A percentile compares a stretch with the other conserved stretches of the same genome.
phyloP scores from a whole-genome alignment of 92 coral and sea anemone genomes.

The Zoanthus gigantus region DNA sequence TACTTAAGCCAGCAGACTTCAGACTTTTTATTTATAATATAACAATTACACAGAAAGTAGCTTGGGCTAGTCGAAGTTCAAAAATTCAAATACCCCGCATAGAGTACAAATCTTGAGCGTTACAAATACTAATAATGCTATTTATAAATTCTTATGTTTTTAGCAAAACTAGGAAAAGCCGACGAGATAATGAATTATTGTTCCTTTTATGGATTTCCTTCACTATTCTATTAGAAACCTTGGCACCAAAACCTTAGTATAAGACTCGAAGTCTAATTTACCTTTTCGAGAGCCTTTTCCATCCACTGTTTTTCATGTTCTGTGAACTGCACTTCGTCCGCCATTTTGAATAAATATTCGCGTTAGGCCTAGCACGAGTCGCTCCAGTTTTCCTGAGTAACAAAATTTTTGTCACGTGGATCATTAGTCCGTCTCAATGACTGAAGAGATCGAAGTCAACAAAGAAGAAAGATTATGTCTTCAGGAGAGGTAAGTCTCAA shows the following conservation, averaged over 20 bases:
- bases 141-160: too few species aligned
- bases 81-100: too few species aligned
- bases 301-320: slow-evolving; percentile 39
- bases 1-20: too few species aligned
- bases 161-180: too few species aligned
- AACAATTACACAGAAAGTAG: too few species aligned
- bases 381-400: not conserved
- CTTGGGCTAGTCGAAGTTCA: too few species aligned
- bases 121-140: too few species aligned
- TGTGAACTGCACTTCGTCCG: slow-evolving; percentile 24
- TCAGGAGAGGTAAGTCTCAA: not conserved
- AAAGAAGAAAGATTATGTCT: not conserved
- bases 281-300: slow-evolving; percentile 38
- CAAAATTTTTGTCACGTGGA: not conserved
- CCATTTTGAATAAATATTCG: slow-evolving; percentile 13
- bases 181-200: too few species aligned
- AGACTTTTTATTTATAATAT: too few species aligned
- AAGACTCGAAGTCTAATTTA: not conserved
- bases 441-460: not conserved
- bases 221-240: too few species aligned
- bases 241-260: not conserved
- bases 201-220: too few species aligned
- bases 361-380: slow-evolving; percentile 32
- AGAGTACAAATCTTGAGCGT: too few species aligned
- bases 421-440: not conserved